Percentiles rank a stretch among this genome's conserved stretches.
Conservation (phyloP, 1,140 invertebrate species). For the Lepidurus arcticus region DNA sequence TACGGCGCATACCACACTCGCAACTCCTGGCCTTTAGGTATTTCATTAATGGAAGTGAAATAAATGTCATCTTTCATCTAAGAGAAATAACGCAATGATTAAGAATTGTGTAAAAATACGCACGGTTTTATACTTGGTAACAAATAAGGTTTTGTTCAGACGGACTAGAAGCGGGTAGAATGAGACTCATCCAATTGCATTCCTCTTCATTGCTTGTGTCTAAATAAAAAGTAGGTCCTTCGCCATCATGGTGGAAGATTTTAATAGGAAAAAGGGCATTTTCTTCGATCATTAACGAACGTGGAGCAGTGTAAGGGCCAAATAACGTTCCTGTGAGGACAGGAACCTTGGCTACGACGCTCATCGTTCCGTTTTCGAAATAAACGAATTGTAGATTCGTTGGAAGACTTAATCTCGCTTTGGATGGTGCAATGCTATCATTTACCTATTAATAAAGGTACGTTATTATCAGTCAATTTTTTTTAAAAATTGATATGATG, state of each 20-base stretch:
- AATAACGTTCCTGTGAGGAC: conserved; percentile 46
- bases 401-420: conserved; percentile 47
- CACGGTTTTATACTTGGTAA: conserved; percentile 49
- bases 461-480: background rate
- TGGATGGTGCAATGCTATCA: conserved; percentile 40
- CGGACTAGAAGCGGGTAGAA: conserved; percentile 47
- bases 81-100: conserved; percentile 14
- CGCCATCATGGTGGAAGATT: conserved; percentile 36
- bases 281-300: conserved; percentile 42
- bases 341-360: conserved; percentile 41
- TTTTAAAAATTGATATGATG: too few species aligned
- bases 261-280: conserved; percentile 45
- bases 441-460: conserved; percentile 28
- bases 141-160: conserved; percentile 58
- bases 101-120: background rate
- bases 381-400: conserved; percentile 42
- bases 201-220: conserved; percentile 51
- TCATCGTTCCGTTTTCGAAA: conserved; percentile 41
- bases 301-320: conserved; percentile 48
- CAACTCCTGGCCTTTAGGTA: conserved; percentile 52
- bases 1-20: conserved; percentile 57
- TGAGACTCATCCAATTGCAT: conserved; percentile 61
- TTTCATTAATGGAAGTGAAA: conserved; percentile 53
- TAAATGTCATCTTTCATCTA: conserved; percentile 52
- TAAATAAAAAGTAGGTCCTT: conserved; percentile 44